These are phyloP conservation scores for Falco biarmicus DNA, from an alignment of 2,797 vertebrate species.

Conservation along the genomic window DNA sequence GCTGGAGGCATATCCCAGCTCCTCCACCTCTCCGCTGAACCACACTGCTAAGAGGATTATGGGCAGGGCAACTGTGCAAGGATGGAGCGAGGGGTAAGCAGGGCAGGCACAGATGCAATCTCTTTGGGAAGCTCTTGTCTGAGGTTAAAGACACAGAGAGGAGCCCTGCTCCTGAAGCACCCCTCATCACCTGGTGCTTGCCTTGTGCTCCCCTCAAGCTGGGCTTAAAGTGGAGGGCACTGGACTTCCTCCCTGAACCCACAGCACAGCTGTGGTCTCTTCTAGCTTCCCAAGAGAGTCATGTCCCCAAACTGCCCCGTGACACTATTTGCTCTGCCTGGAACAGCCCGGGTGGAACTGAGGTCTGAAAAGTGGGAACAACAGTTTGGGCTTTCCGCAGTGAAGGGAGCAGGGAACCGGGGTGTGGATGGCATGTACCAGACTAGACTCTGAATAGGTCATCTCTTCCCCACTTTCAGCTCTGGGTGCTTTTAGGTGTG, in stretches of 20 bases:
- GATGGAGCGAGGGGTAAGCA: background rate
- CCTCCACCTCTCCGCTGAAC: background rate
- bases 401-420: background rate
- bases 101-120: background rate
- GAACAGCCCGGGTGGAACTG: background rate
- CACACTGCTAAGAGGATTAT: background rate
- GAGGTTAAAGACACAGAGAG: background rate
- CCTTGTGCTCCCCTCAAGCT: background rate
- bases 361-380: background rate
- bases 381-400: background rate
- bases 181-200: background rate
- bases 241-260: background rate
- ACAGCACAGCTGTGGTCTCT: background rate
- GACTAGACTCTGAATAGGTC: background rate
- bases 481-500: constrained; percentile 11
- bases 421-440: background rate
- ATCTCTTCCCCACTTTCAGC: background rate
- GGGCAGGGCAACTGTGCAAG: background rate
- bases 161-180: background rate
- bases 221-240: background rate
- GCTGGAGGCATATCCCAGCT: background rate
- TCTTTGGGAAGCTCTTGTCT: background rate
- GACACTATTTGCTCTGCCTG: background rate
- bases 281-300: background rate
- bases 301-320: background rate